Evolutionary conservation across 1,140 invertebrate species (phyloP), one percentile per base, ranked within the genome.

Genomic region (Drosophila trapezifrons): DNA sequence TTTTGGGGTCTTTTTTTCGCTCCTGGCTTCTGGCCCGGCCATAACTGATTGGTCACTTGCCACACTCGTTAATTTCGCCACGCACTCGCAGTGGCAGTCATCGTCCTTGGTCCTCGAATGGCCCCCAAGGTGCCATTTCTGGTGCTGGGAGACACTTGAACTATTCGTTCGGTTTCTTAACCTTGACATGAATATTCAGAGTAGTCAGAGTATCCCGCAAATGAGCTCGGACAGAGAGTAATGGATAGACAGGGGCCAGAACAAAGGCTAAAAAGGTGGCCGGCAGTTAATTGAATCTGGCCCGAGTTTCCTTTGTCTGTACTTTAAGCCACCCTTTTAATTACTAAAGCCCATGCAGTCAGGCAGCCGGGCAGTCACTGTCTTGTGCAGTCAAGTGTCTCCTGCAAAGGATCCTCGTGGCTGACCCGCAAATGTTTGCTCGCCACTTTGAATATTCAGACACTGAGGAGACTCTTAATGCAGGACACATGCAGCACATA

Each of bases 1-100:
- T 0, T 51, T 32, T 12, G 13, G 22, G 22, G 27, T 29, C 35
- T 18, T 10, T 13, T 69, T 60, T 52, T 25, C n/a, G 59, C 60
- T 55, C 18, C 29, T 35, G 18, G 25, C 49, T 49, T 56, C 43
- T 59, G 60, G 76, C 62, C 51, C 6, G 67, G 65, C 46, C 76
- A 87, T 87, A 87, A 89, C 83, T 73, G 84, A 87, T 83, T 87
- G 83, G 79, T 73, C 83, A 87, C 71, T 66, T 52, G 69, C 46
- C 27, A 32, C 18, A 54, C 46, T 71, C 79, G 82, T 86, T 86
- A 78, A 85, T 85, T 75, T 80, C 59, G 55, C 63, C 82, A 81
- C 60, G 74, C 78, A 64, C 51, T 67, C 7, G 78, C 51, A 22
- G 13, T 22, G 51, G 51, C 78, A 82, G 75, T 77, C 79, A 76